Conservation (phyloP, 1,140 invertebrate genomes). For the Bradysia coprophila region DNA sequence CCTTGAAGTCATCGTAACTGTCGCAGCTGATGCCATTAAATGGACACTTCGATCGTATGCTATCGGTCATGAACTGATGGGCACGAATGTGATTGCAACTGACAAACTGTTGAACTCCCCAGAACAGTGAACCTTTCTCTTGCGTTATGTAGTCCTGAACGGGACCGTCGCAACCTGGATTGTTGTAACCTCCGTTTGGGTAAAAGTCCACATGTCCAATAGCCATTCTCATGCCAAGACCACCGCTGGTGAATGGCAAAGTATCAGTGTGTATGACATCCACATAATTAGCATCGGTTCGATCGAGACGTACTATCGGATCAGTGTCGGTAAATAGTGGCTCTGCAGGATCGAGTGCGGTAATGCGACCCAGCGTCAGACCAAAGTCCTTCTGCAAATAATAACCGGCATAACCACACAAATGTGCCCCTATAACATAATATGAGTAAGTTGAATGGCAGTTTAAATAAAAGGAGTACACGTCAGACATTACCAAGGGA, state of each 20-base stretch:
- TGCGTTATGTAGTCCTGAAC: conserved; percentile 38
- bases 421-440: too few relatives aligned
- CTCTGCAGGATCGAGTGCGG: conserved; percentile 78
- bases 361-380: conserved; percentile 42
- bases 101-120: conserved; percentile 52
- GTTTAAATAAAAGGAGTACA: conserved; percentile 24
- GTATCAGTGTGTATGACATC: conserved; percentile 81
- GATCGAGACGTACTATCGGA: conserved; percentile 64
- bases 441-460: too few relatives aligned
- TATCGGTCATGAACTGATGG: conserved; percentile 72
- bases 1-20: conserved; percentile 55
- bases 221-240: conserved; percentile 58
- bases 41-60: conserved; percentile 52
- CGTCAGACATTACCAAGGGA: too few relatives aligned
- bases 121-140: conserved; percentile 34
- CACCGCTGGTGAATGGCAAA: conserved; percentile 56
- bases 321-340: conserved; percentile 76
- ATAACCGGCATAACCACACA: conserved; percentile 66
- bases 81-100: conserved; percentile 73
- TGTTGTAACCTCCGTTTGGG: conserved; percentile 68
- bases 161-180: conserved; percentile 65
- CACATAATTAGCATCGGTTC: conserved; percentile 66
- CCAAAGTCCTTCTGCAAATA: conserved; percentile 43
- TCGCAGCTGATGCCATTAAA: conserved; percentile 58
- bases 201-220: conserved; percentile 80